A percentile compares a stretch with the other conserved stretches of the same genome.
Evolutionary conservation across 2,888 invertebrate species (phyloP).

Genomic region (Lasiommata megera): DNA sequence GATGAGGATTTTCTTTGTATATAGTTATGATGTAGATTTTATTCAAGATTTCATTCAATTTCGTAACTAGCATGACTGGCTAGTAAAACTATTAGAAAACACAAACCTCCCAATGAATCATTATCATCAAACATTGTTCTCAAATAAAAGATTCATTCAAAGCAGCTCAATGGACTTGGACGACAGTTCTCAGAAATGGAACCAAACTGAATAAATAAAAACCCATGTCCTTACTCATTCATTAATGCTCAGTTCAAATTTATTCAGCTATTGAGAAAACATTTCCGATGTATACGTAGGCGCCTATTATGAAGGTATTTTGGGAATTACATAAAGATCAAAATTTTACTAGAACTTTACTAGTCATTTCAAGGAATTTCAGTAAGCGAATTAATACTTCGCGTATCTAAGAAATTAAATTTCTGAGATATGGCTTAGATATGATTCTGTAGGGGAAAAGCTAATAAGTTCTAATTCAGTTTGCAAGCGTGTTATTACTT

Average conservation of each 20-base stretch:
- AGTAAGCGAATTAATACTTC: no score
- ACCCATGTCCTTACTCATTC: slow-evolving; percentile 5
- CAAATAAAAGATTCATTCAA: slow-evolving; percentile 11
- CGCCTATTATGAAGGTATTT: not conserved
- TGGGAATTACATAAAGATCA: no score
- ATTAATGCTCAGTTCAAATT: not conserved
- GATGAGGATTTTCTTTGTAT: no score
- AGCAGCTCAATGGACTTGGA: slow-evolving; percentile 2
- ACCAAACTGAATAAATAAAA: slow-evolving; percentile 6
- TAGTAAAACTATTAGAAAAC: not conserved
- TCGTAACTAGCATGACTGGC: no score
- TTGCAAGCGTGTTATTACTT: no score
- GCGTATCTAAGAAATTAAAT: no score
- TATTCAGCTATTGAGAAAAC: not conserved
- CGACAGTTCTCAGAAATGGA: slow-evolving; percentile 1
- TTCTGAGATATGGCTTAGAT: no score
- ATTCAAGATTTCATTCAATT: no score
- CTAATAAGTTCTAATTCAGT: no score
- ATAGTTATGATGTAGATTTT: no score
- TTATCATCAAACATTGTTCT: slow-evolving; percentile 6
- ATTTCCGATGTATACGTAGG: not conserved
- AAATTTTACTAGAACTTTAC: no score
- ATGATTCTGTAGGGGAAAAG: no score
- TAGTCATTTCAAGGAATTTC: not conserved
- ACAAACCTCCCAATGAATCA: slow-evolving; percentile 3